Base-by-base conservation (phyloP, 2,888 invertebrate species). In the Atethmia centrago region DNA sequence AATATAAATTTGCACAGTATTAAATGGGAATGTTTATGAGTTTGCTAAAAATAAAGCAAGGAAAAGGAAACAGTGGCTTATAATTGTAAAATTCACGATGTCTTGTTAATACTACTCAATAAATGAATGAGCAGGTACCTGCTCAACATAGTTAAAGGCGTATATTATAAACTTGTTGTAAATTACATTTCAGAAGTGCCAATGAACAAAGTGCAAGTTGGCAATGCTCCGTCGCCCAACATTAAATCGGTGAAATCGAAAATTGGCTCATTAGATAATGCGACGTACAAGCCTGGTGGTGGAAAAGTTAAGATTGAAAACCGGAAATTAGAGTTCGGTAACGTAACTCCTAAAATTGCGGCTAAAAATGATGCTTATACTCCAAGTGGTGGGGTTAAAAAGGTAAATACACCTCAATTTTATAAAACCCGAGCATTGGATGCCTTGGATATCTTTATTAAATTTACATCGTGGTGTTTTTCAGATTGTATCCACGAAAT, bases 121-220 rank as follows among this genome's bases (percentile, higher is more conserved):
- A 7, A 58, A 28, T 58, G 16, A 47, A 16, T 49, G 45, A 8
- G 3, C 4, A 55, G 19, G 10, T 73, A 58, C 3, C 10, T 58
- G 28, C 4, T 49, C 4, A 67, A 45, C 9, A 58, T 56, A 8
- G 16, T 71, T 19, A 25, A 47, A 49, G 31, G 25, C 3, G 14
- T 62, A 61, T 7, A 40, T 21, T 49, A 40, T 8, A 45, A 53
- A 47, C 9, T n/a, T 36, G 25, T 66, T 53, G 3, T 49, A 45
- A n/a, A 65, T 65, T 25, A 45, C 1, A 70, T 95, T 95, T 45
- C 94, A 98, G 97, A 98, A 97, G 96, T 99, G 90, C 98, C 99
- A 84, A 99, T 99, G 98, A 99, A 99, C 93, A 99, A 99, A 96
- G 96, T 99, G 80, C 98, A 99, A 97, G 99, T 99, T 64, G 99